Evolutionary conservation across 2,888 invertebrate species (phyloP), one percentile per base, ranked within the genome.

Genomic region (Andrena chrysosceles): DNA sequence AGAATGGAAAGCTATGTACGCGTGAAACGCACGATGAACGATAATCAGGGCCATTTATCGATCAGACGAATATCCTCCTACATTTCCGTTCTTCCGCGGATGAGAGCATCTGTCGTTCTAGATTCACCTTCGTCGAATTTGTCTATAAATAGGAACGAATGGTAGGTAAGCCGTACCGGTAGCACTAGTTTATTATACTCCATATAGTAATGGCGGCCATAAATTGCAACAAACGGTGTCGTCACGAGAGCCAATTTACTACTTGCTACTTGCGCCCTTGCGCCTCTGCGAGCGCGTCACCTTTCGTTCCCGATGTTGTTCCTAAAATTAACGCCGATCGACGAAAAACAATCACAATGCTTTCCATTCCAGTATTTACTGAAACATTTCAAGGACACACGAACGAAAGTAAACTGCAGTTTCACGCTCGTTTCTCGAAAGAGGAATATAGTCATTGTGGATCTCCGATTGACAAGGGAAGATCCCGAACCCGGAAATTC

Each of bases 81-180:
- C 35, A 23, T 56, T 82, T 82, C 70, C 76, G 70, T 83, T 74
- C 83, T 83, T 83, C 83, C 84, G 84, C 78, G 62, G 83, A 77
- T 62, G 60, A 77, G 59, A 83, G 82, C 72, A 78, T 83, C 71
- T 72, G 72, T 70, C 78, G 85, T 48, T 87, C 79, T 62, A 85
- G 79, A 77, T 87, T 87, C 81, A 86, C 86, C 86, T 86, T 86
- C 87, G 67, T 78, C 64, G 77, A 77, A 85, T 86, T 68, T 77
- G 77, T 69, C 88, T 89, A 90, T 90, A 90, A 89, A 89, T 90
- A 90, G 88, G 81, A 84, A 81, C 81, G 81, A 88, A 89, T 81
- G 78, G 75, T 82, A 70, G 81, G 84, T 89, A 85, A 87, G 87
- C 87, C 67, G 74, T 71, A 77, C 77, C 81, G 82, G 82, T 67